These are phyloP conservation scores for Rhinoptilus africanus DNA, from an alignment of 2,113 vertebrate species.

Conservation along the genomic window DNA sequence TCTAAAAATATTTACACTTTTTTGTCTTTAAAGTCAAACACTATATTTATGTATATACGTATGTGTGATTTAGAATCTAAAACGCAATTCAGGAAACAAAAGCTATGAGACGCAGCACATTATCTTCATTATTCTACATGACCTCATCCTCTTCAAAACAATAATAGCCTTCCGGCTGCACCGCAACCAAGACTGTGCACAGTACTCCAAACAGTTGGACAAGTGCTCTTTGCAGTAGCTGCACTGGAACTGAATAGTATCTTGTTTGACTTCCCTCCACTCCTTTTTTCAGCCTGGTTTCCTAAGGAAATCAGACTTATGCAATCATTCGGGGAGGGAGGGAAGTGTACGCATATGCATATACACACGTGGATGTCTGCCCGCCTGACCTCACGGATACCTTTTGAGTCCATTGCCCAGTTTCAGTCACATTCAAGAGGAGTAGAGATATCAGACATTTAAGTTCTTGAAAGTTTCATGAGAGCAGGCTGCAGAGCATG, in stretches of 20 bases:
- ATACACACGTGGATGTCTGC: not conserved
- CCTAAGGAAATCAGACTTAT: conserved; percentile 40
- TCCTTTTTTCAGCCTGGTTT: conserved; percentile 15
- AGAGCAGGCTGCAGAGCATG: not conserved
- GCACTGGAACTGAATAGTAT: not conserved
- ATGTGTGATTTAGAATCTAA: not conserved
- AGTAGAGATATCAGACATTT: not conserved
- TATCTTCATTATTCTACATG: not conserved
- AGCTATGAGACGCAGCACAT: not conserved
- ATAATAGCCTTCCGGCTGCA: not conserved
- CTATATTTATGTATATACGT: not conserved
- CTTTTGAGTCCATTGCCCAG: not conserved
- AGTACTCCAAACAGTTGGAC: not conserved
- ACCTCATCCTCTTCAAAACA: conserved; percentile 16
- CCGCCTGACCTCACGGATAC: not conserved
- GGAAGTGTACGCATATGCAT: not conserved
- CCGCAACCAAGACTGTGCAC: not conserved
- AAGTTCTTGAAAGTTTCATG: conserved; percentile 14
- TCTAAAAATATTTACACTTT: not conserved
- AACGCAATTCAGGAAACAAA: conserved; percentile 7
- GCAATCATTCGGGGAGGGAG: not conserved
- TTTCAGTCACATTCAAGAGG: not conserved
- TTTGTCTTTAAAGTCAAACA: not conserved
- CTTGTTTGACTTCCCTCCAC: conserved; percentile 12
- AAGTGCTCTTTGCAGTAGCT: conserved; percentile 1